Evolutionary conservation across 2,888 invertebrate genomes (phyloP), one percentile per base, ranked within the genome.

Genomic region (Brachyptera risi): DNA sequence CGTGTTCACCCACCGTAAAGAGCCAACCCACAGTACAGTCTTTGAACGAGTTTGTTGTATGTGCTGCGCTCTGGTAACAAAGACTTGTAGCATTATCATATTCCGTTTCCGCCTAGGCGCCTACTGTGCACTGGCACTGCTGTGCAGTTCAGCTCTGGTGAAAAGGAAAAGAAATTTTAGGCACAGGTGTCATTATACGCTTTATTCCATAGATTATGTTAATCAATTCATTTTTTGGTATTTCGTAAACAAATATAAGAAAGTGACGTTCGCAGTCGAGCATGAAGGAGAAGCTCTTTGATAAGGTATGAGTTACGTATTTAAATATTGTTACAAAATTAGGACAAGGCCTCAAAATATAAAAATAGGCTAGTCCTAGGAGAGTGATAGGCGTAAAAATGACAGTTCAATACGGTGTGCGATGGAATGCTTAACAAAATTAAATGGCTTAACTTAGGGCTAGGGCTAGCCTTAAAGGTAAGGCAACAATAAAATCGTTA

Each of bases 321-420:
- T 42, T 3, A 42, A 21, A 42, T 23, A 51, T 31, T 49, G 24
- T 24, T 49, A 15, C 26, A 26, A 49, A 49, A 49, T 26, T 51
- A 27, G 50, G 50, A 51, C 50, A 26, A 51, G 50, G 50, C 50
- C 42, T 42, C 17, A 42, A 42, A 42, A 21, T 42, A 42, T 21
- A 42, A 21, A 42, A 42, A 42, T 42, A 42, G 42, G 42, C 42
- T 42, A 21, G 42, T 17, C 42, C 42, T 17, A 42, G 17, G 42
- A n/a, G n/a, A n/a, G n/a, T n/a, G n/a, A n/a, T n/a, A n/a, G n/a
- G n/a, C n/a, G n/a, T n/a, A n/a, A n/a, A n/a, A n/a, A n/a, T 42
- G 42, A 42, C 42, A 42, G 42, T 17, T 42, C 38, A 3, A 42
- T 5, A 42, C 19, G 42, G 42, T 42, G 42, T 42, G 17, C 21